These are phyloP conservation scores for Minunthozetes semirufus DNA, from an alignment of 2,888 invertebrate genomes.

Conservation along the genomic window DNA sequence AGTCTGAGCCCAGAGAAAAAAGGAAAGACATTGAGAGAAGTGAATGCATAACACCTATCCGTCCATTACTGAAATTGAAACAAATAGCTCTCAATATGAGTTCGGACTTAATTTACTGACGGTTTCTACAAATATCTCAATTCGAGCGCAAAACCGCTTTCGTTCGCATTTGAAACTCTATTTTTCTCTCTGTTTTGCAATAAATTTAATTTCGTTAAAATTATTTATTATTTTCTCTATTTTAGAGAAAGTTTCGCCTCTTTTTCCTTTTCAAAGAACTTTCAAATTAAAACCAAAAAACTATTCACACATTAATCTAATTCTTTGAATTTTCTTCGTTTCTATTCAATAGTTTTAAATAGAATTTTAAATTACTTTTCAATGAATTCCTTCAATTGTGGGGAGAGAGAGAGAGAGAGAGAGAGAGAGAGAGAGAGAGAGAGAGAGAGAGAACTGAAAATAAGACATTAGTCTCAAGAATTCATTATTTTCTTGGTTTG, in stretches of 20 bases:
- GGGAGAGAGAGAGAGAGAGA: background rate
- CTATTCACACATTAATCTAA: background rate
- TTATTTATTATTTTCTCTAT: background rate
- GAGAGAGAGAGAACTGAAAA: background rate
- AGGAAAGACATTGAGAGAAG: background rate
- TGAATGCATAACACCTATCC: background rate
- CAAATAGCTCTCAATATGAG: background rate
- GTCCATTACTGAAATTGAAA: background rate
- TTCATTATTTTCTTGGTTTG: background rate
- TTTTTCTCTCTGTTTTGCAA: background rate
- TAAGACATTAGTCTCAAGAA: background rate
- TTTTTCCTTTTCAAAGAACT: background rate
- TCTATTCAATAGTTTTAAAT: background rate
- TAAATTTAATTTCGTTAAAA: background rate
- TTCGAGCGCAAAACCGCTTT: background rate
- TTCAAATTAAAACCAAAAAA: background rate
- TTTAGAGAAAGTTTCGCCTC: background rate
- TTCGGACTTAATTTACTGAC: constrained; percentile 1
- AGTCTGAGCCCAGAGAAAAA: no score
- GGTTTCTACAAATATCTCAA: background rate
- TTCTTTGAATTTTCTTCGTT: background rate
- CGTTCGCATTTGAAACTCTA: background rate
- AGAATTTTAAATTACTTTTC: background rate
- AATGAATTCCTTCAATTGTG: background rate
- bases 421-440: background rate